These are phyloP conservation scores for Chrysomallon squamiferum DNA, from an alignment of 1,140 invertebrate genomes.

Conservation along the genomic window DNA sequence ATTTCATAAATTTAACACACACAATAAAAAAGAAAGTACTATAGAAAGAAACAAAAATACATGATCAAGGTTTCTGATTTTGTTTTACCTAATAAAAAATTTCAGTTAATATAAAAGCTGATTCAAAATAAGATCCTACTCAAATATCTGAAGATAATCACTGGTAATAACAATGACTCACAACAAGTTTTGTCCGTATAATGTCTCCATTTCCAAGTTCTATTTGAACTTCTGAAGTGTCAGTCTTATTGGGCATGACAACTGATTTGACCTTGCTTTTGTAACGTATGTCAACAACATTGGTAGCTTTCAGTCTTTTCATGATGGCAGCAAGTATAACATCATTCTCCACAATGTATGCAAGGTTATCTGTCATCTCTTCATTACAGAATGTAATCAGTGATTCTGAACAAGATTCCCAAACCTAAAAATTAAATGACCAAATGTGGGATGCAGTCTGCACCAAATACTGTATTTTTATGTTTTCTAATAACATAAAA, in stretches of 20 bases:
- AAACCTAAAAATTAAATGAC: slow-evolving; percentile 71
- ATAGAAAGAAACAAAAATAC: no score
- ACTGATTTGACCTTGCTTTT: slow-evolving; percentile 66
- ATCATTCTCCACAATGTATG: slow-evolving; percentile 95
- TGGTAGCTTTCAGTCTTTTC: slow-evolving; percentile 66
- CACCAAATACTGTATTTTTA: background rate
- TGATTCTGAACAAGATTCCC: slow-evolving; percentile 89
- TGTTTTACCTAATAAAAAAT: no score
- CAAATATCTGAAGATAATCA: no score
- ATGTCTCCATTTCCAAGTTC: slow-evolving; percentile 58
- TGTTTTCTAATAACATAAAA: background rate
- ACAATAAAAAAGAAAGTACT: no score
- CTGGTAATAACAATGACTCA: no score
- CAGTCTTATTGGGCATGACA: slow-evolving; percentile 58
- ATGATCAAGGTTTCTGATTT: no score
- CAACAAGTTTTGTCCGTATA: slow-evolving; percentile 65
- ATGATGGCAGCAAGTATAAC: slow-evolving; percentile 75
- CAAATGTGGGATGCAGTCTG: background rate
- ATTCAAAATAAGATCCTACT: no score
- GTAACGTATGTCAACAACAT: slow-evolving; percentile 65
- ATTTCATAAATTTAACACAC: no score
- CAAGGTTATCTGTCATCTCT: slow-evolving; percentile 73
- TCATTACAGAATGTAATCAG: slow-evolving; percentile 84
- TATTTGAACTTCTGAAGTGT: slow-evolving; percentile 51
- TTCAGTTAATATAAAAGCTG: no score